Evolutionary conservation across 23 tunicate species (phyloP), one percentile per base, ranked within the genome.

Genomic region (Styela plicata): DNA sequence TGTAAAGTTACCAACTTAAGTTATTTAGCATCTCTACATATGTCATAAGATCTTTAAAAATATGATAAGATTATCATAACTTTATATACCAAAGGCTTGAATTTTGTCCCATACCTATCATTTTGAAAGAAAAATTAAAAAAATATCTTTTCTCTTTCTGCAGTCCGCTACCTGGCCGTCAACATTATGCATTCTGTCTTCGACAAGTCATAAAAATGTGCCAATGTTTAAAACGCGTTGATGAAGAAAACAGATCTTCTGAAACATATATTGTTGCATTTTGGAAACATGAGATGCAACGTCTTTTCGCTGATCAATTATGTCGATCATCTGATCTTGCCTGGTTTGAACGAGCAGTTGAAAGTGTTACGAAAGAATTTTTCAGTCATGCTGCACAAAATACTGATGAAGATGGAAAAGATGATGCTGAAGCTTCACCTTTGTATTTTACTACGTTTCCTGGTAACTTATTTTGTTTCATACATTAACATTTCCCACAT

Each of bases 131-230:
- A n/a, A n/a, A n/a, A n/a, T n/a, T n/a, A n/a, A n/a, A n/a, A n/a
- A n/a, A n/a, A n/a, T 44, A 44, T 67, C 18, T 66, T 66, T 64
- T 23, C 34, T 76, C 3, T 34, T 24, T 35, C 69, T 86, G 20
- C 79, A 93, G 98, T 63, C 89, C 89, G 23, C 84, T 93, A 86
- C 98, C 98, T 29, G 98, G 98, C 1, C 87, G 98, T 1, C 83
- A 90, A 52, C 93, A 85, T 70, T 93, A 93, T 81, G 87, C 92
- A 0, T 93, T 93, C 75, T 85, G 83, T 70, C 70, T 93, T 52
- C 91, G 97, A 0, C 97, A 91, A 63, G 78, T 91, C 33, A 91
- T 87, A 53, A 82, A 82, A 61, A 86, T 91, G 97, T 91, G 89
- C 31, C 97, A 91, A 69, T 91, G 97, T 64, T 67, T 91, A 44